Evolutionary conservation across 2,113 vertebrate species (phyloP).

Genomic region (Pollachius pollachius): DNA sequence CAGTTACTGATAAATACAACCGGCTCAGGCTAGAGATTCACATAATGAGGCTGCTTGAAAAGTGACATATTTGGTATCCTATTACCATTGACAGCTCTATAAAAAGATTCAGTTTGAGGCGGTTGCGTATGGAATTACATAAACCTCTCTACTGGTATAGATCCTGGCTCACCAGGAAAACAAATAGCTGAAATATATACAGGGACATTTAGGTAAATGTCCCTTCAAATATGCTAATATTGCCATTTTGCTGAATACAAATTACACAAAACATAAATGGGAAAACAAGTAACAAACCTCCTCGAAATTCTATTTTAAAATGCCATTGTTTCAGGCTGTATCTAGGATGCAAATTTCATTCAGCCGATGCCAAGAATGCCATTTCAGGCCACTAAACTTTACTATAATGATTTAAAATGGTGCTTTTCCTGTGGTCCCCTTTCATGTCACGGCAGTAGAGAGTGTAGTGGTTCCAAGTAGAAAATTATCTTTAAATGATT

Average conservation of each 20-base stretch:
- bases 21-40: slow-evolving; percentile 6
- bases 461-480: too few species aligned
- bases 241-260: slow-evolving; percentile 53
- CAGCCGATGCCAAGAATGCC: background rate
- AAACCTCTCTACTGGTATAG: slow-evolving; percentile 6
- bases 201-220: slow-evolving; percentile 28
- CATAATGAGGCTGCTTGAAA: slow-evolving; percentile 4
- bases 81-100: background rate
- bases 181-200: slow-evolving; percentile 21
- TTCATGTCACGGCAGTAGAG: background rate
- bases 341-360: slow-evolving; percentile 18
- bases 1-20: background rate
- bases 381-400: slow-evolving; percentile 4
- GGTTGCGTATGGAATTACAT: slow-evolving; percentile 6
- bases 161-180: background rate
- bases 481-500: too few species aligned
- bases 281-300: slow-evolving; percentile 41
- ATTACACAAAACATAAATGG: slow-evolving; percentile 37
- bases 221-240: slow-evolving; percentile 59
- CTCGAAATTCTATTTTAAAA: slow-evolving; percentile 39
- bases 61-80: background rate
- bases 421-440: slow-evolving; percentile 9
- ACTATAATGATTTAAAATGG: background rate
- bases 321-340: slow-evolving; percentile 28
- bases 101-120: background rate